Percentiles rank a stretch among this genome's conserved stretches.
These are phyloP conservation scores for Oryctes rhinoceros DNA, from an alignment of 1,140 invertebrate species.

Conservation along the genomic window DNA sequence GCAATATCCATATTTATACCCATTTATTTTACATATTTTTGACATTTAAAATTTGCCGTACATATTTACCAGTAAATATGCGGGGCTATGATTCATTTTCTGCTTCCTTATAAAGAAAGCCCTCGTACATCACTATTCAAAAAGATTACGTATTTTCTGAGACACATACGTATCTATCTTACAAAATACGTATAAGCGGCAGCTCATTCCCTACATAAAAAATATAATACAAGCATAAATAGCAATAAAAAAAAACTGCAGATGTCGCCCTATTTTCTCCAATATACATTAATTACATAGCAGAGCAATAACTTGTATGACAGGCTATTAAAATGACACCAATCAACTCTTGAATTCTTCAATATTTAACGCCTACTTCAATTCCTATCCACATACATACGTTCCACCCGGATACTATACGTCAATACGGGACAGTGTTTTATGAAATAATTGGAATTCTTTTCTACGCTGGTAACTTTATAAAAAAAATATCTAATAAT, in stretches of 20 bases:
- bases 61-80: constrained; percentile 1
- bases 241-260: background rate
- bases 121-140: background rate
- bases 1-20: background rate
- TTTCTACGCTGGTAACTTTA: background rate
- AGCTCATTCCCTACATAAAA: background rate
- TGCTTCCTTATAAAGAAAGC: constrained; percentile 25
- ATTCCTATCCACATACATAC: background rate
- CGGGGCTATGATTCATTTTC: background rate
- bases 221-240: background rate
- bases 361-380: background rate
- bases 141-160: background rate
- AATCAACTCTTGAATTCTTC: background rate
- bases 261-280: background rate
- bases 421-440: background rate
- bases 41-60: constrained; percentile 11
- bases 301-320: constrained; percentile 7
- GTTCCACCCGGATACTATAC: background rate
- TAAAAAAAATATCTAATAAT: too few relatives aligned
- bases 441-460: background rate
- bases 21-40: constrained; percentile 32
- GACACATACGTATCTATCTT: background rate
- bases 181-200: background rate
- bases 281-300: background rate
- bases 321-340: background rate